Conservation (phyloP, 2,113 vertebrate genomes). For the Tympanuchus pallidicinctus region DNA sequence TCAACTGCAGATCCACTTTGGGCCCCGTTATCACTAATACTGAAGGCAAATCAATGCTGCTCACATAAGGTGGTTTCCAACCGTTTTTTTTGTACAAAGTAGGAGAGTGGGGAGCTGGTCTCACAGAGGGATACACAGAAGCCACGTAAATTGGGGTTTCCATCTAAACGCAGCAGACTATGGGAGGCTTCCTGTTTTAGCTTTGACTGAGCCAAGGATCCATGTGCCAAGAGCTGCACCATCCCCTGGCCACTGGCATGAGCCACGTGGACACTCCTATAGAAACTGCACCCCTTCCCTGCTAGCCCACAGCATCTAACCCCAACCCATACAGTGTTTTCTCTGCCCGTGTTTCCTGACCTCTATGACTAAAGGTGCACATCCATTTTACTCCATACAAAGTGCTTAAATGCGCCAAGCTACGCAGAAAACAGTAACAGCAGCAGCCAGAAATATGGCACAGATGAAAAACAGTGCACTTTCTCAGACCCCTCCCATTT, state of each 20-base stretch:
- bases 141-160: background rate
- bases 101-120: background rate
- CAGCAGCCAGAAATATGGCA: too few species aligned
- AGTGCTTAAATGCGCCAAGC: too few species aligned
- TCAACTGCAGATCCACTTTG: background rate
- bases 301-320: background rate
- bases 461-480: too few species aligned
- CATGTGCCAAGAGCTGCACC: background rate
- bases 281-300: background rate
- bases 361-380: background rate
- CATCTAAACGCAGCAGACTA: background rate
- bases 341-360: background rate
- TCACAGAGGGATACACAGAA: background rate
- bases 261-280: background rate
- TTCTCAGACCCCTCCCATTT: too few species aligned
- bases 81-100: background rate
- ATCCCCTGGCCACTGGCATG: rapidly evolving
- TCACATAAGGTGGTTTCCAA: background rate
- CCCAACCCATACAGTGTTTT: background rate
- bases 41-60: background rate
- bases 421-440: too few species aligned
- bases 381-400: too few species aligned
- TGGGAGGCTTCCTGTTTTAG: background rate
- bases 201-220: background rate
- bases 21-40: background rate